Evolutionary conservation across 2,797 vertebrate genomes (phyloP), one percentile per base, ranked within the genome.

Genomic region (Urophycis tenuis): DNA sequence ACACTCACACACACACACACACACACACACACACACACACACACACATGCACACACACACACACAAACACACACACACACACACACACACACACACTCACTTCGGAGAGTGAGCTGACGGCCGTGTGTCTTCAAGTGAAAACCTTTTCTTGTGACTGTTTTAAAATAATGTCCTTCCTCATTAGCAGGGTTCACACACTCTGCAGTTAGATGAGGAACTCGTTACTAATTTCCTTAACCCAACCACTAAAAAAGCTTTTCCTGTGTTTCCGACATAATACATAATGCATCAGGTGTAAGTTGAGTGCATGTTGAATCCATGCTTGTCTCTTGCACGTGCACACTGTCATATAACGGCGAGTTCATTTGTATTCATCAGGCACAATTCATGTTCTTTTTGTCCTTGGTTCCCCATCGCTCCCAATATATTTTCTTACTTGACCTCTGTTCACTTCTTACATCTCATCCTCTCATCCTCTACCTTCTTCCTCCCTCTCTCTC

Each of bases 81-180:
- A 19, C 74, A 64, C 45, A 67, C 70, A 72, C 8, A 70, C 34
- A 71, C 34, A 53, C 64, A 1, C 70, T 76, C 77, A 74, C 64
- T 64, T 73, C 49, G 70, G 30, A 72, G 69, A 71, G 33, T 19
- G 12, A 15, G 14, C 11, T 70, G 30, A 70, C 25, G 2, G 25
- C 30, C 67, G 7, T 30, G 5, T 70, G 9, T 69, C 2, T 3
- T 25, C 6, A 22, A 4, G 60, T 22, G 29, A 32, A 32, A 81
- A 39, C 0, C 9, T 77, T 76, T 78, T 79, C 83, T 83, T 4
- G 34, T 83, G 73, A 85, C 80, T 76, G 71, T 84, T 84, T 81
- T 76, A 79, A 53, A 53, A 22, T 7, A 53, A 83, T 80, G 73
- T 72, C 73, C 34, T 82, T 81, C 14, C 75, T 79, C 79, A 70